Conservation (phyloP, 2,797 vertebrate genomes). For the Myoxocephalus aenaeus region DNA sequence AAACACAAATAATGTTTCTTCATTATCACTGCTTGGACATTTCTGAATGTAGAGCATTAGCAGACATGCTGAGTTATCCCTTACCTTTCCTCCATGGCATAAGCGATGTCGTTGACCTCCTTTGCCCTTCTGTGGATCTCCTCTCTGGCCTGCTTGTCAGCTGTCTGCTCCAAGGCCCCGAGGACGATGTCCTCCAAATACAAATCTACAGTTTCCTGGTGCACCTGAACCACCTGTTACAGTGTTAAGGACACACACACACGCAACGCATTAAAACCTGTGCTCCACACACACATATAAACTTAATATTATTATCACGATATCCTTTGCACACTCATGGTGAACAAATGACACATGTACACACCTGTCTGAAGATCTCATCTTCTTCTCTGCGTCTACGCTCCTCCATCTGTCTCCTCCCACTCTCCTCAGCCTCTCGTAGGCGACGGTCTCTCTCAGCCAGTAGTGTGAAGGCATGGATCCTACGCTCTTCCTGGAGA, state of each 20-base stretch:
- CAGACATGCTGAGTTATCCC: neutral
- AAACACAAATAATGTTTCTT: slow-evolving; percentile 24
- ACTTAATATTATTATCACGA: neutral
- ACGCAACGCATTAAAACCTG: neutral
- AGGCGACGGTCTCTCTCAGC: slow-evolving; percentile 90
- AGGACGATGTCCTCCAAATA: slow-evolving; percentile 94
- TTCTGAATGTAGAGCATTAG: slow-evolving; percentile 2
- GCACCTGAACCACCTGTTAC: slow-evolving; percentile 89
- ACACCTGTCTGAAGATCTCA: slow-evolving; percentile 91
- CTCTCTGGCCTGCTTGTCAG: slow-evolving; percentile 89
- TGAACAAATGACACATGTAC: neutral
- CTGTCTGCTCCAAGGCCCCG: slow-evolving; percentile 80
- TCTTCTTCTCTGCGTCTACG: slow-evolving; percentile 87
- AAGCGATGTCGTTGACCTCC: slow-evolving; percentile 90
- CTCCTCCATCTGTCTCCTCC: slow-evolving; percentile 90
- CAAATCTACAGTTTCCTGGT: slow-evolving; percentile 90
- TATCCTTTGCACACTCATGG: neutral
- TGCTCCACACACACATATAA: neutral
- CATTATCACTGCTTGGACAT: neutral
- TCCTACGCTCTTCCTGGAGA: slow-evolving; percentile 91
- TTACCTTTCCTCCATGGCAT: slow-evolving; percentile 90
- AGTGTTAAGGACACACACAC: slow-evolving; percentile 8
- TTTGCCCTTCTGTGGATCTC: slow-evolving; percentile 88
- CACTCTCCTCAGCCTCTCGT: slow-evolving; percentile 93
- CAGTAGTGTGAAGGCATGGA: slow-evolving; percentile 90